Evolutionary conservation across 1,140 invertebrate genomes (phyloP).

Genomic region (Cotesia vestalis): DNA sequence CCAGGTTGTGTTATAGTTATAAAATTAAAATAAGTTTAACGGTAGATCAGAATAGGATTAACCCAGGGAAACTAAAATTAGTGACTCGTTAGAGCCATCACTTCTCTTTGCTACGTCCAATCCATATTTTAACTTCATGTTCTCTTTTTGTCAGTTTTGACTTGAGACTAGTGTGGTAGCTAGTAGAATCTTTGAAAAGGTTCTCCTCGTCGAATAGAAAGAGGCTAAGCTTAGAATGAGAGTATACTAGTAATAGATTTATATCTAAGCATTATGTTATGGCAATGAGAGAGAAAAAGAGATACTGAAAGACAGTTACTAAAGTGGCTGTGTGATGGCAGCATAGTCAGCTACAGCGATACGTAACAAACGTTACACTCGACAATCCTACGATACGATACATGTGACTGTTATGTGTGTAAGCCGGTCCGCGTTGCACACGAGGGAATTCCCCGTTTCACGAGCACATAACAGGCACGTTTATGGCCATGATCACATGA

Average conservation of each 20-base stretch:
- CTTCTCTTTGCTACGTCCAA: neutral
- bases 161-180: no score
- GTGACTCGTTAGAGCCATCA: conserved; percentile 23
- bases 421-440: conserved; percentile 22
- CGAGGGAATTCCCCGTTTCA: conserved; percentile 55
- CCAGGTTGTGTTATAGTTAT: conserved; percentile 10
- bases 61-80: conserved; percentile 22
- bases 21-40: conserved; percentile 22
- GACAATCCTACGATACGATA: conserved; percentile 58
- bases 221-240: neutral
- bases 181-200: neutral
- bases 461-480: conserved; percentile 66
- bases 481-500: conserved; percentile 66
- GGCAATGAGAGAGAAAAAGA: conserved; percentile 32
- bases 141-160: conserved; percentile 2
- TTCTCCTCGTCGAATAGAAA: no score
- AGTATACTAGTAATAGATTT: neutral
- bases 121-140: neutral
- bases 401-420: conserved; percentile 22
- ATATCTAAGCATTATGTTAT: conserved; percentile 4
- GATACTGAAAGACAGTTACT: conserved; percentile 32
- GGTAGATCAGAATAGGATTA: conserved; percentile 24
- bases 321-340: conserved; percentile 46
- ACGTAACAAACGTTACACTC: conserved; percentile 63
- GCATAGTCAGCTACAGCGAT: conserved; percentile 57